Conservation (phyloP, 2,888 invertebrate genomes). For the Sinelater perroti region DNA sequence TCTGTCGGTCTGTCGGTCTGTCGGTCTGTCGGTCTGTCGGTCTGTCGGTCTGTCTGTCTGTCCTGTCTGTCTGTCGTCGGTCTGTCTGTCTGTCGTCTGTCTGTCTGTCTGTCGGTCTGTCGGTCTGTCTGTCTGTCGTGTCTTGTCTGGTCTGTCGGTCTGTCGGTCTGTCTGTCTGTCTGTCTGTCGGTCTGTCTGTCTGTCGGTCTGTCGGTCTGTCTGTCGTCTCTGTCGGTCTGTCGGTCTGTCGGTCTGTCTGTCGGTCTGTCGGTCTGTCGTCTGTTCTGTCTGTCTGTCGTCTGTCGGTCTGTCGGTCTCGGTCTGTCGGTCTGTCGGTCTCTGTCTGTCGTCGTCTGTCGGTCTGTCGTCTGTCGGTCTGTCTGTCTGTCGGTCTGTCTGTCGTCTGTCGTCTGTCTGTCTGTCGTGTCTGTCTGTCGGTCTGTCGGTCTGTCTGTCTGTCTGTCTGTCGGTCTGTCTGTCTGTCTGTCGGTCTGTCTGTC, state of each 20-base stretch:
- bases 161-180: constrained; percentile 10
- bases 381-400: constrained; percentile 14
- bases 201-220: constrained; percentile 2
- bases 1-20: no score
- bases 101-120: constrained; percentile 5
- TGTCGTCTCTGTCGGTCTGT: no score
- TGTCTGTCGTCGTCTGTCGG: constrained; percentile 1
- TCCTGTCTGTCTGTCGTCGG: no score
- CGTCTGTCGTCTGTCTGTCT: constrained; percentile 8
- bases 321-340: constrained; percentile 17
- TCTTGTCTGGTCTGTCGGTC: constrained; percentile 1
- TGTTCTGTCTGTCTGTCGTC: no score
- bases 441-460: not conserved
- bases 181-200: constrained; percentile 11
- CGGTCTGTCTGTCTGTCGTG: constrained; percentile 6
- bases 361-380: constrained; percentile 5
- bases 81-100: no score
- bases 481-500: not conserved
- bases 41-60: no score
- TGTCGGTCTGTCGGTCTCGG: constrained; percentile 19
- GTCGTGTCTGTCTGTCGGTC: constrained; percentile 5
- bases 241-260: constrained; percentile 34
- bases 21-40: no score
- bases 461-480: constrained; percentile 1
- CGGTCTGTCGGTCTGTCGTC: constrained; percentile 40